Evolutionary conservation across 2,888 invertebrate species (phyloP), one percentile per base, ranked within the genome.

Genomic region (Papilio protenor): DNA sequence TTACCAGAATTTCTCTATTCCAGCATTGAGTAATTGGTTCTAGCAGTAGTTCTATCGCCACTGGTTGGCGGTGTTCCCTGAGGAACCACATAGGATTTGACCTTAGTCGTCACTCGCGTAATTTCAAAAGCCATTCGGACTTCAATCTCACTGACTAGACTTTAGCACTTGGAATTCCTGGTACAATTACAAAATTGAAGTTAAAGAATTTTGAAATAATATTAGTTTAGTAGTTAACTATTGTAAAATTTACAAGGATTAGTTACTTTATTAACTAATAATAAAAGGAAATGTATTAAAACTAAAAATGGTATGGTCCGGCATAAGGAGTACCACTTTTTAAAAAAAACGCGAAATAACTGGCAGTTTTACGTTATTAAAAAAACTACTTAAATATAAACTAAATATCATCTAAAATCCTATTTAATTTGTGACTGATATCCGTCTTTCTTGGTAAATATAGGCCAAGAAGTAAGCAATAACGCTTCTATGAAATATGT

Each of bases 391-490:
- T 49, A 16, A 52, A 18, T 10, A n/a, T 40, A 18, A 18, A 40
- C 33, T n/a, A 66, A 66, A 33, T 64, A 40, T n/a, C 18, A 66
- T 40, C 2, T 66, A 61, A 61, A 16, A 18, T 23, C 45, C 18
- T 45, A 45, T 73, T 18, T 27, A 40, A n/a, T 47, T 18, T 57
- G 59, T 61, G 45, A 40, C 64, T 40, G 64, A 73, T 59, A 33
- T 73, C 59, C 61, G 59, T 49, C 21, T 73, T 61, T 73, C 45
- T 73, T 10, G 3, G 40, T 47, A 47, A 76, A 76, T 70, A 33
- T 76, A 49, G 71, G 59, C 70, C 59, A 76, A 27, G 76, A 70
- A 70, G 76, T 70, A 64, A 14, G 55, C 23, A 33, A 66, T n/a
- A 66, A 40, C 18, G 57, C 45, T 55, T 45, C 47, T 18, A 21